A percentile compares a stretch with the other conserved stretches of the same genome.
phyloP scores from a whole-genome alignment of 2,888 invertebrate species.

The Subacronicta megacephala region DNA sequence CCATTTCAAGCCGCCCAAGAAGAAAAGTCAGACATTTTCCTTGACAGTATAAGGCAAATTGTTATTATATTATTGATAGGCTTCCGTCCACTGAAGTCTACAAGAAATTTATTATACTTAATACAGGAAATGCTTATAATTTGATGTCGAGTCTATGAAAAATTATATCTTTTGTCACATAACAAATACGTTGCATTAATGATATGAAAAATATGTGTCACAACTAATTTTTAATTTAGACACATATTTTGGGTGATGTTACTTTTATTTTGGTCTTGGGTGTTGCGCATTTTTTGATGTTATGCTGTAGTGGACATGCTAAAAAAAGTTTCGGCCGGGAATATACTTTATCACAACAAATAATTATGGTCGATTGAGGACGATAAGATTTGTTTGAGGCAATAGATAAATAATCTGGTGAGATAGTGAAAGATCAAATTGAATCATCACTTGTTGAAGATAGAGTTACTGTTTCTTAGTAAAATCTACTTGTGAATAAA shows the following conservation, averaged over 20 bases:
- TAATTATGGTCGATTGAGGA: too few species aligned
- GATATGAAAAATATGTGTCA: slow-evolving; percentile 44
- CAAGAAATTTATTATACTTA: slow-evolving; percentile 48
- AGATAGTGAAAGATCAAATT: not conserved
- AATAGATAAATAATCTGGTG: too few species aligned
- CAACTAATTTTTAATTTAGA: slow-evolving; percentile 38
- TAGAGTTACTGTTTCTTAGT: not conserved
- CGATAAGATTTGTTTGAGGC: too few species aligned
- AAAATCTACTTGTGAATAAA: slow-evolving; percentile 11
- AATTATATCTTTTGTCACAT: slow-evolving; percentile 53
- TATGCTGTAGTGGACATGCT: not conserved
- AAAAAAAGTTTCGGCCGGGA: too few species aligned
- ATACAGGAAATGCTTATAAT: slow-evolving; percentile 57
- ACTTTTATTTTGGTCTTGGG: slow-evolving; percentile 17
- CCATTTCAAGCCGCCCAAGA: slow-evolving; percentile 17
- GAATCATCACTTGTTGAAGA: not conserved
- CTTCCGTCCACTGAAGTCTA: slow-evolving; percentile 52
- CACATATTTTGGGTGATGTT: slow-evolving; percentile 18
- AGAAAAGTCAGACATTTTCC: slow-evolving; percentile 47
- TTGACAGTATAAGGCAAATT: slow-evolving; percentile 62
- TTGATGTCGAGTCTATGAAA: slow-evolving; percentile 44
- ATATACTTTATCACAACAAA: too few species aligned
- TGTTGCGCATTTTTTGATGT: slow-evolving; percentile 1
- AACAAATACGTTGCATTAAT: slow-evolving; percentile 53
- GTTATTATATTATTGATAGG: slow-evolving; percentile 60